Evolutionary conservation across 1,140 invertebrate genomes (phyloP), one percentile per base, ranked within the genome.

Genomic region (Listronotus bonariensis): DNA sequence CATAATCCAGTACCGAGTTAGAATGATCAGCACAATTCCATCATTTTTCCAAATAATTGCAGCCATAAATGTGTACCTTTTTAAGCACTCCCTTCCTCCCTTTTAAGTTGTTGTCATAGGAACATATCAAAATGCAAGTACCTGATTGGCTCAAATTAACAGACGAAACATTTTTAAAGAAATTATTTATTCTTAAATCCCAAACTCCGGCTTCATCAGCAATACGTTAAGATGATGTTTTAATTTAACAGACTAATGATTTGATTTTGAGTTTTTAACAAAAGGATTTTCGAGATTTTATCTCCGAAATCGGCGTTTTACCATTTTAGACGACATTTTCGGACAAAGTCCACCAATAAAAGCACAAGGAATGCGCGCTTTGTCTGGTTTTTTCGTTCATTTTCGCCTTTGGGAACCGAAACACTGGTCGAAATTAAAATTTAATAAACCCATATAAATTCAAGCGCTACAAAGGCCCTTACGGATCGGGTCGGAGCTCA

Each of bases 391-490:
- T 53, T 55, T 66, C 56, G 56, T 26, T 56, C 43, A 59, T 60
- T 66, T 66, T 59, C 64, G 64, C 64, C 64, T 60, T 66, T 55
- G 57, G 64, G 64, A 66, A 60, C 64, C 56, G 64, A 59, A 59
- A 60, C 64, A 60, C 64, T 60, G 64, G 55, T 66, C 64, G 64
- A 66, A 66, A 66, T 66, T 66, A 66, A 66, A 66, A 66, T 66
- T 66, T 66, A 66, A 66, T 66, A 66, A 66, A 66, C 64, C 64
- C 64, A 66, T 66, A 66, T 66, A 66, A 66, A 66, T 66, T 66
- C 64, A 66, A 55, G 51, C 64, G 64, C 64, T 66, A 66, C 57
- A 49, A n/a, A 66, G 64, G 64, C 53, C 49, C 64, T 57, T 57
- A 52, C 54, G 40, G 46, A 55, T 52, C 56, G 53, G 64, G 11